phyloP scores from a whole-genome alignment of 2,113 vertebrate species.

The Callipepla californica region DNA sequence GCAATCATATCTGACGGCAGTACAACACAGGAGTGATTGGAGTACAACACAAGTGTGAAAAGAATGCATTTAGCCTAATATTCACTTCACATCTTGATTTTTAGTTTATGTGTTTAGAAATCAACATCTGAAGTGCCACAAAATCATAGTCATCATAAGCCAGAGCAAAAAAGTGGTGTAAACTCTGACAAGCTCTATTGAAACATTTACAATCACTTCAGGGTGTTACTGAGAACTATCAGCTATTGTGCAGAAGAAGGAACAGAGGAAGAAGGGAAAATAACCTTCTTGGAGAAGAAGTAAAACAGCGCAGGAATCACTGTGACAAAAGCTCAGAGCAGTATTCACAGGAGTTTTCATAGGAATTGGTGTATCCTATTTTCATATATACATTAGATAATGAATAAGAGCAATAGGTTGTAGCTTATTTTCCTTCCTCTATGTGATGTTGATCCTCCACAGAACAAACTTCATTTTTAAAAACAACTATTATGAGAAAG shows the following conservation, averaged over 20 bases:
- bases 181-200: neutral
- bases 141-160: neutral
- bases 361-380: neutral
- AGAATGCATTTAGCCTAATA: neutral
- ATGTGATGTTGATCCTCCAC: neutral
- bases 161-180: neutral
- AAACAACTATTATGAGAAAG: neutral
- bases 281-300: fast-evolving
- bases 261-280: neutral
- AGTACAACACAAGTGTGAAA: neutral
- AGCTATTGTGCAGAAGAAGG: neutral
- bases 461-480: neutral
- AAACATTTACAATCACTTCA: neutral
- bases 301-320: neutral
- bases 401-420: neutral
- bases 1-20: neutral
- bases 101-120: neutral
- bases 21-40: neutral
- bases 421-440: neutral
- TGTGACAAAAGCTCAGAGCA: neutral
- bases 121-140: fast-evolving
- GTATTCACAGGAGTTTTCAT: neutral
- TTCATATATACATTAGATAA: neutral
- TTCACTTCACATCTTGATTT: neutral
- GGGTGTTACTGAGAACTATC: neutral